Conservation (phyloP, 2,113 vertebrate species). For the Anser brachyrhynchus region DNA sequence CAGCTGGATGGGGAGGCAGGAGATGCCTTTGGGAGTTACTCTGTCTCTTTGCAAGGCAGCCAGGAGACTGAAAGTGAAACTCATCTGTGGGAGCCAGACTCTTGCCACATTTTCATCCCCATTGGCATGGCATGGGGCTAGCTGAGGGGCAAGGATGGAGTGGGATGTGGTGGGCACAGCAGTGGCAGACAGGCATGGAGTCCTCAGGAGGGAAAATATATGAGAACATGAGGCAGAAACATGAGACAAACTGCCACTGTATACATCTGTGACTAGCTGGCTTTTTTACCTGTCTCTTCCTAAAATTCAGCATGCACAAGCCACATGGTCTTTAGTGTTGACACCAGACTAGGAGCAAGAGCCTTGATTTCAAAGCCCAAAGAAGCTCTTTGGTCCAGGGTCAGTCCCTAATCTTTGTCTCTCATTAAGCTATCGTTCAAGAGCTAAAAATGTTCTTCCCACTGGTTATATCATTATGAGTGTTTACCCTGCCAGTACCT, state of each 20-base stretch:
- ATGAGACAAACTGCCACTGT: background rate
- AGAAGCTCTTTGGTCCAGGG: constrained; percentile 45
- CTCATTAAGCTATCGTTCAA: constrained; percentile 46
- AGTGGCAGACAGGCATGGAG: background rate
- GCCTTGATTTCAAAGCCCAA: background rate
- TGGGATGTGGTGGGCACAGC: background rate
- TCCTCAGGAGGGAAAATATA: background rate
- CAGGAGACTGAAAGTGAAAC: constrained; percentile 42
- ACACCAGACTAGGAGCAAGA: background rate
- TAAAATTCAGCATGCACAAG: background rate
- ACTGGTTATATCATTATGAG: constrained; percentile 74
- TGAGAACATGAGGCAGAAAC: background rate
- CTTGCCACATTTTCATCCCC: background rate
- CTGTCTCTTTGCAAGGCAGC: constrained; percentile 18
- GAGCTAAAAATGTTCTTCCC: constrained; percentile 61
- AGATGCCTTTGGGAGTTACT: constrained; percentile 34
- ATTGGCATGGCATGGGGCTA: background rate
- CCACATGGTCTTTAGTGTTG: background rate
- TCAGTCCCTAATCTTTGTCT: constrained; percentile 51
- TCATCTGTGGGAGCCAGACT: background rate
- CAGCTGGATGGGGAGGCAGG: constrained; percentile 16
- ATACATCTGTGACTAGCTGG: background rate
- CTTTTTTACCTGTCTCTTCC: background rate
- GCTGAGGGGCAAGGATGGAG: background rate
- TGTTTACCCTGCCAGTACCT: constrained; percentile 75